phyloP scores from a whole-genome alignment of 2,888 invertebrate species.

The Thelaira solivaga region DNA sequence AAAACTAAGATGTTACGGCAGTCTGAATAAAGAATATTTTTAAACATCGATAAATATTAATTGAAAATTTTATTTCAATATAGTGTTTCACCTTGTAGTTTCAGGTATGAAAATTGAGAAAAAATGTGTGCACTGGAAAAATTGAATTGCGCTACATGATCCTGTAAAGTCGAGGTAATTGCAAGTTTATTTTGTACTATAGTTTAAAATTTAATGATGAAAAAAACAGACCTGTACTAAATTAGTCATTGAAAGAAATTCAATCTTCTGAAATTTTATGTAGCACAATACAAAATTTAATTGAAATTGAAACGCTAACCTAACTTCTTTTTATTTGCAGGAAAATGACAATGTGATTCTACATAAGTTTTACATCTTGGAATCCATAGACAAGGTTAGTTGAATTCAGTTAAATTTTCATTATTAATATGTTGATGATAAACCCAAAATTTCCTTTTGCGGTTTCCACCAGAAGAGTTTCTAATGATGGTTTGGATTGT shows the following conservation, averaged over 20 bases:
- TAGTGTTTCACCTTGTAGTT: too few species aligned
- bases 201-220: slow-evolving; percentile 48
- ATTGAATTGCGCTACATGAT: too few species aligned
- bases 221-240: slow-evolving; percentile 63
- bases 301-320: neutral
- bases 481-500: slow-evolving; percentile 79
- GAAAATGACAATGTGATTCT: too few species aligned
- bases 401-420: neutral
- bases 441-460: slow-evolving; percentile 80
- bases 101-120: too few species aligned
- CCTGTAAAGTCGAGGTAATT: too few species aligned
- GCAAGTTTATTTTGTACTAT: too few species aligned
- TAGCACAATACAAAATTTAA: neutral
- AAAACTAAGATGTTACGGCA: slow-evolving; percentile 62
- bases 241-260: slow-evolving; percentile 52
- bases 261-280: slow-evolving; percentile 46
- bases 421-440: slow-evolving; percentile 66
- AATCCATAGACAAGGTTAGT: too few species aligned
- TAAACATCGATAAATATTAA: neutral
- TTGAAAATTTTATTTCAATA: too few species aligned
- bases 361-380: too few species aligned
- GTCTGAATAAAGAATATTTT: slow-evolving; percentile 46
- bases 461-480: slow-evolving; percentile 82
- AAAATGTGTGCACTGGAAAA: too few species aligned
- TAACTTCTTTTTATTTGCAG: neutral